Conservation (phyloP, 2,113 vertebrate genomes). For the Albula glossodonta region DNA sequence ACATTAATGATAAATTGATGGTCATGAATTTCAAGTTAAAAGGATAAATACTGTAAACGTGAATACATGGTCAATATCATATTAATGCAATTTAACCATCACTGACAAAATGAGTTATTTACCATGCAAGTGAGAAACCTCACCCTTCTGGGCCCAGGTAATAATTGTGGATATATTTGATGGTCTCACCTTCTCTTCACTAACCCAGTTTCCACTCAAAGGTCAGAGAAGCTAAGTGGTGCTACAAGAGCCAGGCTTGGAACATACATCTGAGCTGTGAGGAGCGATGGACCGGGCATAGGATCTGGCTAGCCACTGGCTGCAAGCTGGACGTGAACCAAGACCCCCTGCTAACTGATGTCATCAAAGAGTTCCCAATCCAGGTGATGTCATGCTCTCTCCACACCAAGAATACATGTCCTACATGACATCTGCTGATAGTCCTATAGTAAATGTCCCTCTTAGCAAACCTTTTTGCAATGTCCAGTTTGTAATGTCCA, state of each 20-base stretch:
- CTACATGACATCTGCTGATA: not conserved
- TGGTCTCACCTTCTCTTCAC: not conserved
- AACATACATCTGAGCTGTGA: constrained; percentile 56
- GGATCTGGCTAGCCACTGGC: constrained; percentile 74
- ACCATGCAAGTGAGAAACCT: too few species aligned
- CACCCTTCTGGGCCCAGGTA: too few species aligned
- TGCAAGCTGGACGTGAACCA: constrained; percentile 71
- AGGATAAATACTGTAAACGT: too few species aligned
- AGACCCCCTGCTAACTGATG: constrained; percentile 65
- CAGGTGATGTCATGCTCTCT: constrained; percentile 49
- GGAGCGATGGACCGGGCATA: constrained; percentile 63
- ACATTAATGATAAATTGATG: not conserved
- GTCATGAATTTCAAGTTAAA: too few species aligned
- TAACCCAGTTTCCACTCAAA: constrained; percentile 22
- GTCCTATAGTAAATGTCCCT: not conserved
- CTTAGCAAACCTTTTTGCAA: not conserved
- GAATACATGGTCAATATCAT: too few species aligned
- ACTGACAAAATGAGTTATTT: too few species aligned
- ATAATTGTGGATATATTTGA: not conserved
- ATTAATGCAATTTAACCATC: too few species aligned
- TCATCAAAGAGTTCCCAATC: constrained; percentile 66
- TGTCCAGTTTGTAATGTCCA: not conserved
- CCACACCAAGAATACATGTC: not conserved
- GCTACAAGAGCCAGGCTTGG: constrained; percentile 68
- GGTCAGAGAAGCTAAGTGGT: constrained; percentile 70